A percentile compares a stretch with the other conserved stretches of the same genome.
Conservation (phyloP, 2,888 invertebrate genomes). For the Cataglyphis rosenhaueri region DNA sequence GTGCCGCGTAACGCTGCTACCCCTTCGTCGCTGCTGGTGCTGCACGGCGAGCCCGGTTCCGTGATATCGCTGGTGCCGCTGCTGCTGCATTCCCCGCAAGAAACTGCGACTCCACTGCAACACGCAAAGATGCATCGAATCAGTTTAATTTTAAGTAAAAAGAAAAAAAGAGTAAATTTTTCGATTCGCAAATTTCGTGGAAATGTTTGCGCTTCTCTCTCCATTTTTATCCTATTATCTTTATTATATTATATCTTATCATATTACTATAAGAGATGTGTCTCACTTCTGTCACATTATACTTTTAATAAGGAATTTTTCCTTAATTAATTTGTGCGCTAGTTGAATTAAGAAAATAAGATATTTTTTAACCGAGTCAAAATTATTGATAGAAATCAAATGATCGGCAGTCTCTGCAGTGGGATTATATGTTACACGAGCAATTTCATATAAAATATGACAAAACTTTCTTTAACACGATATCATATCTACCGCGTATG, state of each 20-base stretch:
- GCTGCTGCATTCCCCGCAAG: slow-evolving; percentile 88
- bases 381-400: too few species aligned
- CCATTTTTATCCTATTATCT: not conserved
- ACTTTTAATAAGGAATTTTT: not conserved
- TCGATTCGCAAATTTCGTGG: not conserved
- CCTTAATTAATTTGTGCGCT: not conserved
- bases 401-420: not conserved
- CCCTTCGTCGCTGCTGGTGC: slow-evolving; percentile 89
- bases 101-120: slow-evolving; percentile 93
- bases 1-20: slow-evolving; percentile 77
- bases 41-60: slow-evolving; percentile 94
- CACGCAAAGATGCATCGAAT: not conserved
- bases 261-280: not conserved
- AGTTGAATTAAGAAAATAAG: not conserved
- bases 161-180: not conserved
- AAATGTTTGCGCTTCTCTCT: not conserved
- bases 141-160: not conserved
- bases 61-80: slow-evolving; percentile 92
- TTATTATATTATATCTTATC: not conserved
- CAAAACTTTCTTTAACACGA: not conserved
- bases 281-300: not conserved
- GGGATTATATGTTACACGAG: not conserved
- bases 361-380: not conserved
- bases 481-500: not conserved
- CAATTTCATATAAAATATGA: not conserved